Conservation (phyloP, 2,113 vertebrate species). For the Leptosomus discolor region DNA sequence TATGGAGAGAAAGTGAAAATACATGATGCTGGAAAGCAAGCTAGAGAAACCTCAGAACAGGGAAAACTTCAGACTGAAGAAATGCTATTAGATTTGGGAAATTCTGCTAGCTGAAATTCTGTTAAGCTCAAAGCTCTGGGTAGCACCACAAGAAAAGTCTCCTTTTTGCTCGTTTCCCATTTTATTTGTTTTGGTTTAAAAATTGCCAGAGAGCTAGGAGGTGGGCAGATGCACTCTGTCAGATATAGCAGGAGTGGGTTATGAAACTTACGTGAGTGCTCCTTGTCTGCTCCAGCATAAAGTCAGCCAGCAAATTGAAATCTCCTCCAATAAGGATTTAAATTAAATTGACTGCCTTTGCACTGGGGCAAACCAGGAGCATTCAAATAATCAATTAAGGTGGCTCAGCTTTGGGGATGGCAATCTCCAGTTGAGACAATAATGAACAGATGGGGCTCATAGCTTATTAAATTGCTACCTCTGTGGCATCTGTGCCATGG, state of each 20-base stretch:
- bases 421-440: slow-evolving; percentile 43
- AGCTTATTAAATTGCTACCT: slow-evolving; percentile 48
- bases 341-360: slow-evolving; percentile 56
- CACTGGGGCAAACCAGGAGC: slow-evolving; percentile 36
- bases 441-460: slow-evolving; percentile 48
- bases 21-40: not conserved
- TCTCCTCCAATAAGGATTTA: slow-evolving; percentile 32
- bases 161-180: not conserved
- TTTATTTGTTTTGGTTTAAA: slow-evolving; percentile 40
- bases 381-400: slow-evolving; percentile 51
- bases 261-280: not conserved
- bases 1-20: not conserved
- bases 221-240: slow-evolving; percentile 20
- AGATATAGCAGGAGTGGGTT: not conserved
- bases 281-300: slow-evolving; percentile 15
- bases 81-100: not conserved
- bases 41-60: not conserved
- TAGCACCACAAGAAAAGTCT: not conserved
- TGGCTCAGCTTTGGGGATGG: slow-evolving; percentile 33
- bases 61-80: not conserved
- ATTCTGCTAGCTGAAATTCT: not conserved
- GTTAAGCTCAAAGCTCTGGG: not conserved
- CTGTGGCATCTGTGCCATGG: slow-evolving; percentile 14
- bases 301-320: slow-evolving; percentile 47
- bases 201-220: not conserved